Conservation (phyloP, 2,888 invertebrate genomes). For the Cyrtodaria siliqua region DNA sequence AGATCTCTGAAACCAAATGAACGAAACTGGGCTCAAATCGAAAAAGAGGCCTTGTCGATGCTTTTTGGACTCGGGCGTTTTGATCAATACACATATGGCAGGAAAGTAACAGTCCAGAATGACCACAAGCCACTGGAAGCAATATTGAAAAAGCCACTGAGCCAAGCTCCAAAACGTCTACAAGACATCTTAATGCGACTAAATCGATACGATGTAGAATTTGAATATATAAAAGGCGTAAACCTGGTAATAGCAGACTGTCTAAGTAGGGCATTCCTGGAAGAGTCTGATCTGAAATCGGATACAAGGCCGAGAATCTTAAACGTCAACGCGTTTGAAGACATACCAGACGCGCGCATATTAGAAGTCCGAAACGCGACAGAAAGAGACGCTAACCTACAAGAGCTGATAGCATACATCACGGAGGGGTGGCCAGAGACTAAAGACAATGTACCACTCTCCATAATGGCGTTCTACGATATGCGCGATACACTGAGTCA, state of each 20-base stretch:
- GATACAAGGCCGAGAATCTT: conserved; percentile 6
- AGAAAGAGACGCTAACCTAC: not conserved
- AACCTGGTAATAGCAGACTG: conserved; percentile 49
- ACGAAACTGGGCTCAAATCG: conserved; percentile 68
- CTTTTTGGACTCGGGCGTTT: conserved; percentile 62
- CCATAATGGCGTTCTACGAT: conserved; percentile 19
- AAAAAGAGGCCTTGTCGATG: conserved; percentile 56
- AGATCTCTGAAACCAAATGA: conserved; percentile 51
- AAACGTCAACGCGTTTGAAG: conserved; percentile 3
- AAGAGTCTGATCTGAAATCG: conserved; percentile 5
- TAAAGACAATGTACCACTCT: not conserved
- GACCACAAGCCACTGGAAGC: conserved; percentile 58
- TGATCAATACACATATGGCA: conserved; percentile 50
- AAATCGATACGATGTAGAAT: conserved; percentile 53
- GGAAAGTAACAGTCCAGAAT: conserved; percentile 33
- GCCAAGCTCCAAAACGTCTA: conserved; percentile 47
- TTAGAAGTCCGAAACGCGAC: conserved; percentile 22
- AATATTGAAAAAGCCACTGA: conserved; percentile 51
- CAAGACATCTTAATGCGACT: conserved; percentile 61
- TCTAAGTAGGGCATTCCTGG: conserved; percentile 40
- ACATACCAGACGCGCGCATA: conserved; percentile 21
- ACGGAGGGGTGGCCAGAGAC: conserved; percentile 26
- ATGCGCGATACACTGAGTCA: conserved; percentile 28
- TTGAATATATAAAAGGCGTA: conserved; percentile 46
- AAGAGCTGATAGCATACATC: conserved; percentile 7